These are phyloP conservation scores for Manacus vitellinus DNA, from an alignment of 2,113 vertebrate genomes.

Conservation along the genomic window DNA sequence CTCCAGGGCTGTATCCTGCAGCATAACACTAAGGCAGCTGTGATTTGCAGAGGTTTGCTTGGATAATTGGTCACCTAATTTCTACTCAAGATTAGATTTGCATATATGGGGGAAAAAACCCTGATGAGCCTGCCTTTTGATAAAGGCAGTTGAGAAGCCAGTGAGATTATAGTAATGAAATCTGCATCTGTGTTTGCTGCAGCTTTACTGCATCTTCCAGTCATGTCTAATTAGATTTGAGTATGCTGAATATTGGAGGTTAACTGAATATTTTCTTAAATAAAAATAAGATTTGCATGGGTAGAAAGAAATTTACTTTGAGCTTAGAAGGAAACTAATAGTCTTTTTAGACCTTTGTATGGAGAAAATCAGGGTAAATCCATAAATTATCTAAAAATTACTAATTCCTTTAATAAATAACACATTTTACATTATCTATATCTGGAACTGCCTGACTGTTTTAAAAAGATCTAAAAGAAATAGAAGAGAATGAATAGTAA, in stretches of 20 bases:
- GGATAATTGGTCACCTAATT: too few species aligned
- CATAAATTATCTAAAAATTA: conserved; percentile 42
- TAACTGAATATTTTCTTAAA: conserved; percentile 72
- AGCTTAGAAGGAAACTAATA: conserved; percentile 49
- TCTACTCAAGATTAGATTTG: too few species aligned
- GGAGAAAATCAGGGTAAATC: conserved; percentile 19
- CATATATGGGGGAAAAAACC: too few species aligned
- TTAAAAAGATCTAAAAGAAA: not conserved
- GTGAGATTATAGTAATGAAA: conserved; percentile 41
- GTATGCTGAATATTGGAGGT: conserved; percentile 52
- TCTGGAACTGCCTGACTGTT: not conserved
- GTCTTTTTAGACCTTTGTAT: conserved; percentile 11
- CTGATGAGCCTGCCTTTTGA: too few species aligned
- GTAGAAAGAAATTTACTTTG: conserved; percentile 17
- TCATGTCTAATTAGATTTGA: conserved; percentile 57
- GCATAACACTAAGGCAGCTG: too few species aligned
- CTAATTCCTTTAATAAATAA: conserved; percentile 42
- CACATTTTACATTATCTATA: conserved; percentile 26
- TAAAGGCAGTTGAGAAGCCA: not conserved
- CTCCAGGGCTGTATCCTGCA: too few species aligned
- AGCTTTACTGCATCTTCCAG: conserved; percentile 39
- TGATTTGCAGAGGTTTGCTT: too few species aligned
- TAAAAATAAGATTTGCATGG: conserved; percentile 64
- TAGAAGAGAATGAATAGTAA: not conserved
- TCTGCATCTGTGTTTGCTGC: conserved; percentile 37